These are phyloP conservation scores for Porphyrio hochstetteri DNA, from an alignment of 2,113 vertebrate species.

Conservation along the genomic window DNA sequence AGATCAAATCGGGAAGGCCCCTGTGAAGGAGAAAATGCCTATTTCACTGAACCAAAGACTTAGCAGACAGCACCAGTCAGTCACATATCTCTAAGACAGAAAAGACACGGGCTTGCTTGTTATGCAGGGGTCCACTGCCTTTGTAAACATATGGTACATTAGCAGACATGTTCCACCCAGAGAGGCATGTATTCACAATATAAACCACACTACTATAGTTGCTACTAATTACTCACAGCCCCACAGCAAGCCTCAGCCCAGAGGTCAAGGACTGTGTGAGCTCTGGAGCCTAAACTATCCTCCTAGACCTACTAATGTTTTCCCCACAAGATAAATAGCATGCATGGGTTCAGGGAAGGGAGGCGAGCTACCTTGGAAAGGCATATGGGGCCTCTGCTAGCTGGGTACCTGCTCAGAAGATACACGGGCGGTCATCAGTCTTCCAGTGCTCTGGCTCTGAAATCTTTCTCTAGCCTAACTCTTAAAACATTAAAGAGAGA, in stretches of 20 bases:
- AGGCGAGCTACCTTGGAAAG: neutral
- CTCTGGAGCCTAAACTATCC: constrained; percentile 33
- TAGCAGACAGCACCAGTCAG: neutral
- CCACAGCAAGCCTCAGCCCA: neutral
- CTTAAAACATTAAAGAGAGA: neutral
- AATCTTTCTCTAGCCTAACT: neutral
- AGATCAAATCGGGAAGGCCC: rapidly evolving
- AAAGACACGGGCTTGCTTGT: rapidly evolving
- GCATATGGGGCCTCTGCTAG: neutral
- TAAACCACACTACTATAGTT: neutral
- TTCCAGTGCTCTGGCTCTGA: neutral
- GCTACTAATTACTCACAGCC: neutral
- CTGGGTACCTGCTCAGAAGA: constrained; percentile 11
- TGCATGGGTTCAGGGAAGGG: neutral
- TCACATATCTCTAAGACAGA: neutral
- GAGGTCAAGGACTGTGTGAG: constrained; percentile 47
- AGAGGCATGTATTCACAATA: neutral
- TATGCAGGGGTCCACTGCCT: neutral
- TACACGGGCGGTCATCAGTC: neutral
- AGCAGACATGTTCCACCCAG: neutral
- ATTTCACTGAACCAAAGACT: neutral
- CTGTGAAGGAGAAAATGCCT: neutral
- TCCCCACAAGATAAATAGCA: neutral
- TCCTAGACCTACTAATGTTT: neutral
- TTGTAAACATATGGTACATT: neutral